Percentiles rank a stretch among this genome's conserved stretches.
Conservation (phyloP, 2,113 vertebrate genomes). For the Pogona vitticeps region DNA sequence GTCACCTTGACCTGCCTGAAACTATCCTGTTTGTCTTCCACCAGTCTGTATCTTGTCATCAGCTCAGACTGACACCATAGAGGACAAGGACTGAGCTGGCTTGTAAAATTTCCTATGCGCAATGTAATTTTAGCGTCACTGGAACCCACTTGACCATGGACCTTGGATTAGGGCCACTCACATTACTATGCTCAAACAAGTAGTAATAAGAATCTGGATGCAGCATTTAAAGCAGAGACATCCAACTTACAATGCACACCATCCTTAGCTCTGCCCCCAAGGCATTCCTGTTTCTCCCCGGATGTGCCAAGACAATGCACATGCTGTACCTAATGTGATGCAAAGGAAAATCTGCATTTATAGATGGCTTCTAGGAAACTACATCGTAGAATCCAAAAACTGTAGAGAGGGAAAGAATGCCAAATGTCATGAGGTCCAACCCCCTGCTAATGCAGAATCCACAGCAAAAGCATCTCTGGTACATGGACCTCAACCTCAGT, state of each 20-base stretch:
- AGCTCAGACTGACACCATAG: slow-evolving; percentile 5
- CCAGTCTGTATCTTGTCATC: slow-evolving; percentile 14
- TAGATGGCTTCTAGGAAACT: no score
- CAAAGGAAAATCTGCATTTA: background rate
- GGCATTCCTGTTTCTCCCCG: background rate
- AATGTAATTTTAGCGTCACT: background rate
- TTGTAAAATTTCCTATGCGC: background rate
- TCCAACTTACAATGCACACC: background rate
- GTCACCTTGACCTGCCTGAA: slow-evolving; percentile 24
- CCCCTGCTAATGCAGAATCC: no score
- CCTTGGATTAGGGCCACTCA: slow-evolving; percentile 6
- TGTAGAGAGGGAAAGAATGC: no score
- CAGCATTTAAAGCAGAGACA: background rate
- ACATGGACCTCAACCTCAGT: no score
- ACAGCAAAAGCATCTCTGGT: no score
- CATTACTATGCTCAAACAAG: background rate
- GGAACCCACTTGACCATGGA: background rate
- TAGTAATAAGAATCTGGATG: background rate
- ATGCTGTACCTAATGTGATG: background rate
- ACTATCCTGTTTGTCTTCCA: slow-evolving; percentile 26
- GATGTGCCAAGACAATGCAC: background rate
- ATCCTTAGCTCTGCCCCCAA: background rate
- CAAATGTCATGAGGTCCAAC: no score
- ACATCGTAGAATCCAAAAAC: no score
- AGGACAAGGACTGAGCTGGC: slow-evolving; percentile 11